These are phyloP conservation scores for Lordiphosa fenestrarum DNA, from an alignment of 2,888 invertebrate genomes.

Conservation along the genomic window DNA sequence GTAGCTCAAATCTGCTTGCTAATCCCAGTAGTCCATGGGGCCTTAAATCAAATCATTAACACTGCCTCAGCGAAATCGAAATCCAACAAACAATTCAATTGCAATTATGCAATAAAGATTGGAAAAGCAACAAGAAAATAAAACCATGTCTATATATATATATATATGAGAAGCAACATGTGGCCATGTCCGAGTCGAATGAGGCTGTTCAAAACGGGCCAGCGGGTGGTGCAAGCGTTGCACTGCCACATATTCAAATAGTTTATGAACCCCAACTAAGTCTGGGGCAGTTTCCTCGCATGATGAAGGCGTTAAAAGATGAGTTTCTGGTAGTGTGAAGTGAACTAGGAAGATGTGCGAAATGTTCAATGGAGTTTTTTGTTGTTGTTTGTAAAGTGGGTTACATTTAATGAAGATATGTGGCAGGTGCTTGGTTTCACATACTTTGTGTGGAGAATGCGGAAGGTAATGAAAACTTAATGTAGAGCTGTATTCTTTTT, in stretches of 20 bases:
- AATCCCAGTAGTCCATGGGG: constrained; percentile 31
- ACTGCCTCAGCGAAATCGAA: constrained; percentile 53
- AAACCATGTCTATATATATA: constrained; percentile 30
- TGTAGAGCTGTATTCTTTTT: too few species aligned
- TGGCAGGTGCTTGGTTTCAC: constrained; percentile 30
- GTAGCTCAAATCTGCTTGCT: constrained; percentile 32
- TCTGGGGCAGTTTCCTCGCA: constrained; percentile 43
- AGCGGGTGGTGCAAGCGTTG: constrained; percentile 18
- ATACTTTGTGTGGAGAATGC: constrained; percentile 9
- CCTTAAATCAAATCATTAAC: constrained; percentile 59
- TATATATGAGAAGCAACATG: constrained; percentile 51
- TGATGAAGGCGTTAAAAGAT: constrained; percentile 53
- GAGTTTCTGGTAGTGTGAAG: constrained; percentile 25
- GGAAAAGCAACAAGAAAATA: constrained; percentile 28
- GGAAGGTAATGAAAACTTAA: background rate
- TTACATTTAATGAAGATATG: constrained; percentile 49
- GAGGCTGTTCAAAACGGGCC: background rate
- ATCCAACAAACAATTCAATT: constrained; percentile 69
- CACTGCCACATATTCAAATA: constrained; percentile 57
- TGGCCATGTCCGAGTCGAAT: constrained; percentile 51
- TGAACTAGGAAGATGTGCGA: constrained; percentile 60
- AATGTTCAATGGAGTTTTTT: constrained; percentile 46
- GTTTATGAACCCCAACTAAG: constrained; percentile 43
- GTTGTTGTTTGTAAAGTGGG: constrained; percentile 43
- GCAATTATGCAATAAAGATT: constrained; percentile 72